Base-by-base conservation (phyloP, 2,888 invertebrate genomes). In the Sabatieria punctata region DNA sequence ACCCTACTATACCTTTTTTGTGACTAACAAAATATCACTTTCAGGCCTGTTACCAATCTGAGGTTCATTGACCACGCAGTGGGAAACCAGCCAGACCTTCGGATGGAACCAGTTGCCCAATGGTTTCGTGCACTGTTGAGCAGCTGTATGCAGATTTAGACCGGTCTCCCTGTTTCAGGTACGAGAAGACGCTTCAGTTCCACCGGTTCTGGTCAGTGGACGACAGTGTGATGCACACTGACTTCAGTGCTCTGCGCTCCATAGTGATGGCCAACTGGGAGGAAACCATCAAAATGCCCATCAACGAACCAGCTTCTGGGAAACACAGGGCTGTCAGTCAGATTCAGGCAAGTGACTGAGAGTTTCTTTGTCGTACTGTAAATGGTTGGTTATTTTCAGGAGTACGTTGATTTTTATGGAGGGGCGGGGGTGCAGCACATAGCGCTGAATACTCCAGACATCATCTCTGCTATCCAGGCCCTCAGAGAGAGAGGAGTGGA, bases 391-490 rank as follows among this genome's bases (percentile, higher is more conserved):
- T 49, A 19, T 43, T 56, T 59, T 26, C 59, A 71, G 70, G 97
- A 97, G 68, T 97, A 85, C 65, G 89, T 95, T 37, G 93, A 97
- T 60, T 97, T 91, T 66, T 89, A 95, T 64, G 95, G 93, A 1
- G 89, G 63, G n/a, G 82, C 89, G 2, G 97, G 97, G 0, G 89
- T 95, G 1, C 97, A 97, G 68, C 97, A 97, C 63, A 88, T 97
- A 56, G 95, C 95, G 2, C 73, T 97, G n/a, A 89, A 89, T 64
- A 88, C 91, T 0, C 74, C 77, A 52, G 82, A 97, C 66, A 93
- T 97, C 60, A 84, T 97, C 53, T 66, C 71, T 43, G 75, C 85
- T 36, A 89, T 93, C 45, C 53, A 53, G 38, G 57, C 62, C 15
- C 52, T 65, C 6, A 43, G 55, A 2, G 46, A 21, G 15, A 41